Base-by-base conservation (phyloP, 2,888 invertebrate genomes). In the Xanthorhoe designata region DNA sequence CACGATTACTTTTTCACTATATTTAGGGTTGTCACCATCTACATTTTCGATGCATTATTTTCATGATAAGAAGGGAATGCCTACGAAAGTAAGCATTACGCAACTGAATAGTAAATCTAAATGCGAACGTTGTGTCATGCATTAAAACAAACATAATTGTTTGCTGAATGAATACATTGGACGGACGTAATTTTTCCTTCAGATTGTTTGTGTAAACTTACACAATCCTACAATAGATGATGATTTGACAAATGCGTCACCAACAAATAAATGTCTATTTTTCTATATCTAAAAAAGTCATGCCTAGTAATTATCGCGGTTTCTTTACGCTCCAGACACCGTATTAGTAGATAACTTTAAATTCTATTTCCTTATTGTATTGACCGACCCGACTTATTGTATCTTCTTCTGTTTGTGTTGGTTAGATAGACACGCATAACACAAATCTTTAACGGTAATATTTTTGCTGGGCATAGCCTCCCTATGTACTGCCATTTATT, bases 1-100 rank as follows among this genome's bases (percentile, higher is more conserved):
- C 68, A 68, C 68, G 71, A 69, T 72, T 69, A 69, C 65, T 71
- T 76, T 72, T 72, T 72, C 67, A 74, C 66, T 63, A 55, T 66
- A 65, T 59, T 61, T 71, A 75, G 73, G 76, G 73, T 63, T 73
- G 70, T 42, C 70, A 49, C 64, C 49, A 52, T 53, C 38, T 47
- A 50, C 19, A 15, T 50, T 17, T 54, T 42, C 8, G 32, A 29
- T 7, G 10, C 18, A 47, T 9, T 32, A 57, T 35, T 32, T 18
- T 58, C 10, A 49, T 49, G 10, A 35, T 45, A 32, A 13, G 13
- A 42, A 42, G 5, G 2, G 3, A 42, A 13, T 42, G 38, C 13
- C 13, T 42, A 13, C 17, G 19, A 15, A 6, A 0, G 6, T 13
- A 35, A 35, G 4, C 4, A 24, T 58, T 60, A 53, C 45, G 45